Percentiles rank a stretch among this genome's conserved stretches.
These are phyloP conservation scores for Seriola rivoliana DNA, from an alignment of 2,113 vertebrate species.

Conservation along the genomic window DNA sequence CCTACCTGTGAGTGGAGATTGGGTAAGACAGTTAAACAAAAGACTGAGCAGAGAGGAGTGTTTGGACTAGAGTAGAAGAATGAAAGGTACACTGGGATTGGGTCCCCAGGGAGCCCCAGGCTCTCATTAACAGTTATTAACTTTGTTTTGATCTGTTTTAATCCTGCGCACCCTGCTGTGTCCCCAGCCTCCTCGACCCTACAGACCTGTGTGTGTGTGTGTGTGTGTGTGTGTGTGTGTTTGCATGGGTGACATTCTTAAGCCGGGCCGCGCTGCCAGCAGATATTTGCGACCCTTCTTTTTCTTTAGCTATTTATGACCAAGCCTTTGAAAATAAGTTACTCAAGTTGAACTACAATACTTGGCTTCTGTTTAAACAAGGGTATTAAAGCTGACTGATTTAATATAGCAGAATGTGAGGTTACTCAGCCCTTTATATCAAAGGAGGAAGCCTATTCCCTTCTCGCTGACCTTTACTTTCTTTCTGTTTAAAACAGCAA, in stretches of 20 bases:
- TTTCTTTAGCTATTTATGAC: conserved; percentile 60
- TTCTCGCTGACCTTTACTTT: conserved; percentile 59
- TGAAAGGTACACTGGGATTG: conserved; percentile 52
- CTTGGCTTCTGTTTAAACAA: conserved; percentile 65
- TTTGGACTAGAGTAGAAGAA: conserved; percentile 52
- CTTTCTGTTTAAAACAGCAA: conserved; percentile 42
- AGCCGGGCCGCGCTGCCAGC: conserved; percentile 39
- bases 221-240: conserved; percentile 36
- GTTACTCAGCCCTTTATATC: conserved; percentile 63
- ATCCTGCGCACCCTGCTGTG: conserved; percentile 77
- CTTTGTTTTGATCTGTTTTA: conserved; percentile 85
- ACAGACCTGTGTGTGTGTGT: conserved; percentile 32
- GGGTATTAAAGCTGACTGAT: conserved; percentile 69
- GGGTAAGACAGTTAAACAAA: conserved; percentile 62
- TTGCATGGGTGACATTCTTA: conserved; percentile 64
- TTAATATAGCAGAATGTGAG: conserved; percentile 65
- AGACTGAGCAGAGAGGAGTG: conserved; percentile 36
- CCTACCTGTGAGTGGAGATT: conserved; percentile 42
- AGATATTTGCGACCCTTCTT: conserved; percentile 66
- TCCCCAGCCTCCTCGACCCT: conserved; percentile 52
- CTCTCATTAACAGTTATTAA: conserved; percentile 86
- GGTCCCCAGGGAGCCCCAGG: conserved; percentile 68
- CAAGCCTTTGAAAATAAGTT: conserved; percentile 67
- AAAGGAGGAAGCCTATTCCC: conserved; percentile 40
- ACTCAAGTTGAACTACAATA: conserved; percentile 59